Percentiles rank a stretch among this genome's conserved stretches.
These are phyloP conservation scores for Acanthurus lineatus DNA, from an alignment of 2,797 vertebrate species.

Conservation along the genomic window DNA sequence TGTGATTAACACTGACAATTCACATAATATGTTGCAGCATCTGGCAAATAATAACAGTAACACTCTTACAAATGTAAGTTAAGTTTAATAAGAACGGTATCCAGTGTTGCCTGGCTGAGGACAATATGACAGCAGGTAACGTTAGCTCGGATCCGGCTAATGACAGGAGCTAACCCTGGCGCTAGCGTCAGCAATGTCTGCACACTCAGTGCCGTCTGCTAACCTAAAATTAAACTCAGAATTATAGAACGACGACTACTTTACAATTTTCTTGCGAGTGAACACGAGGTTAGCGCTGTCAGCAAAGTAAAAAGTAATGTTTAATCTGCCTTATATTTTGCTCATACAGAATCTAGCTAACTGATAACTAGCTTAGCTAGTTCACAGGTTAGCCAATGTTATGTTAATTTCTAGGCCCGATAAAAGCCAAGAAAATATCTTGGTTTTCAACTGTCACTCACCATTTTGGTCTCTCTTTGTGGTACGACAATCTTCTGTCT, in stretches of 20 bases:
- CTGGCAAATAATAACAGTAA: rapidly evolving
- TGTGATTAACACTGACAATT: not conserved
- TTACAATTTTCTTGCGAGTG: rapidly evolving
- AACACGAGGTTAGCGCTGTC: not conserved
- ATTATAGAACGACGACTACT: not conserved
- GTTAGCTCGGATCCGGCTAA: conserved; percentile 48
- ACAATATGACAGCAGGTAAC: conserved; percentile 58
- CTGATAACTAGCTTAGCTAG: conserved; percentile 44
- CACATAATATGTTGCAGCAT: not conserved
- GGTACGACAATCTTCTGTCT: conserved; percentile 42
- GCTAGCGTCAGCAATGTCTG: conserved; percentile 72
- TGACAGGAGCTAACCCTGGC: conserved; percentile 53
- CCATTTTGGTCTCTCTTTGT: conserved; percentile 79
- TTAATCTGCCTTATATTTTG: conserved; percentile 9
- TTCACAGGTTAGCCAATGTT: conserved; percentile 69
- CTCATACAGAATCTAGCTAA: conserved; percentile 24
- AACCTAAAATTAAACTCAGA: not conserved
- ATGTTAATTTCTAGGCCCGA: conserved; percentile 67
- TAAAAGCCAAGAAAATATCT: conserved; percentile 36
- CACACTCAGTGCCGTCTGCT: not conserved
- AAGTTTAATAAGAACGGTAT: rapidly evolving
- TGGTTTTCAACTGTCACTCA: conserved; percentile 57
- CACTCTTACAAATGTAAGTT: rapidly evolving
- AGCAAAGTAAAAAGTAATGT: not conserved
- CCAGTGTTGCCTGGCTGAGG: not conserved